Base-by-base conservation (phyloP, 1,140 invertebrate species). In the Lordiphosa stackelbergi region DNA sequence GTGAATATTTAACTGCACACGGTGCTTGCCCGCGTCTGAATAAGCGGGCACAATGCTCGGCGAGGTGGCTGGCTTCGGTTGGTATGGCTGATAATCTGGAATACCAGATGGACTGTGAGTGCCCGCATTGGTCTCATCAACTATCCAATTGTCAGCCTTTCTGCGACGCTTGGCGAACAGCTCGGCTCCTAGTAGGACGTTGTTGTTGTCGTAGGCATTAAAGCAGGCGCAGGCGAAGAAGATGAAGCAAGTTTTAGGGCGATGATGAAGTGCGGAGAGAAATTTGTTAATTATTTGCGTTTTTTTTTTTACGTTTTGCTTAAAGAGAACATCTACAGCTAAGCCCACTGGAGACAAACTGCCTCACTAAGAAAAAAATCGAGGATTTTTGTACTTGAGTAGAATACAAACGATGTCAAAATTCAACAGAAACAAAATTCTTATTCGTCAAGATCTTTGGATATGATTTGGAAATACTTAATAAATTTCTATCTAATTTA, bases 151-250 rank as follows among this genome's bases (percentile, higher is more conserved):
- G 79, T 96, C 94, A 5, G 94, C 94, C 70, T 93, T 91, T 90
- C 94, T 94, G 84, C 94, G 93, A 42, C 95, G 91, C 85, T 96
- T 96, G 12, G 94, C 94, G 89, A 96, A 96, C 73, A 96, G 90
- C 88, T 95, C 93, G 10, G 95, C 95, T 55, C 95, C 94, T 94
- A 64, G 35, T 70, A 31, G 48, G 19, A 16, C 34, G 37, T 37
- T 13, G 22, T 59, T 5, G 22, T 24, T 24, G 47, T 52, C 49
- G 57, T 57, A 55, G 55, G 38, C 49, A 37, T 31, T 51, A 42
- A 51, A 37, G 48, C 19, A 24, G 45, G 16, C 54, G 40, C 35
- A 38, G 48, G 60, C 41, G 19, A 22, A 28, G 56, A 31, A 49
- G 36, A 41, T 48, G 16, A 74, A 60, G 60, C 66, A 62, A 57